phyloP scores from a whole-genome alignment of 2,797 vertebrate genomes.

The Peromyscus melanophrys region DNA sequence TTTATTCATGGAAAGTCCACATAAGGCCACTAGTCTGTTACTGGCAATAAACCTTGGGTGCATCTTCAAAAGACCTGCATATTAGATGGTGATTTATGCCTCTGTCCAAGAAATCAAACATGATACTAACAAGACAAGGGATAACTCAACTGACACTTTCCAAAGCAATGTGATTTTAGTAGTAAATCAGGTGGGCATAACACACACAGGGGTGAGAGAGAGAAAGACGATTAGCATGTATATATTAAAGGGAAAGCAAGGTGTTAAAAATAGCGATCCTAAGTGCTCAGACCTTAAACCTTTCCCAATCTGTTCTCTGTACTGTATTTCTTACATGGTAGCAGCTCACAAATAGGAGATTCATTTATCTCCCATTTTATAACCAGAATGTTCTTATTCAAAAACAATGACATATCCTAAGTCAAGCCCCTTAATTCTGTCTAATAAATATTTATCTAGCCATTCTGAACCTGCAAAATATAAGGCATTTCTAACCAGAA shows the following conservation, averaged over 20 bases:
- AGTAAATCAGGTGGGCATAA: conserved; percentile 77
- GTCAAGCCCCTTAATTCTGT: not conserved
- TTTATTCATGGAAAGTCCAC: conserved; percentile 91
- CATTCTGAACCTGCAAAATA: conserved; percentile 49
- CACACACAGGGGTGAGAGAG: conserved; percentile 61
- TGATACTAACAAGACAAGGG: conserved; percentile 87
- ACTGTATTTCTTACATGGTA: conserved; percentile 28
- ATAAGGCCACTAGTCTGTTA: conserved; percentile 91
- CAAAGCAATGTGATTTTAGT: conserved; percentile 84
- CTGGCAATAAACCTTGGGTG: conserved; percentile 90
- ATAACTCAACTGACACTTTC: conserved; percentile 84
- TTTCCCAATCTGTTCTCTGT: conserved; percentile 58
- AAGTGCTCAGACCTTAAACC: conserved; percentile 57
- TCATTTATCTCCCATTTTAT: not conserved
- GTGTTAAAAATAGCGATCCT: conserved; percentile 47
- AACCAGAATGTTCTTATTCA: conserved; percentile 8
- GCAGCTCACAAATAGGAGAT: not conserved
- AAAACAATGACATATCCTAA: conserved; percentile 32
- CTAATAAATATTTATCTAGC: conserved; percentile 30
- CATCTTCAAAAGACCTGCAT: conserved; percentile 89
- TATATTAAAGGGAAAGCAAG: conserved; percentile 59
- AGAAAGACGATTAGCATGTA: conserved; percentile 72
- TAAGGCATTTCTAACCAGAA: conserved; percentile 54
- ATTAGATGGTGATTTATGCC: conserved; percentile 89
- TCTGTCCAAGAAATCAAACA: conserved; percentile 88